A percentile compares a stretch with the other conserved stretches of the same genome.
Conservation (phyloP, 2,113 vertebrate genomes). For the Anhinga anhinga region DNA sequence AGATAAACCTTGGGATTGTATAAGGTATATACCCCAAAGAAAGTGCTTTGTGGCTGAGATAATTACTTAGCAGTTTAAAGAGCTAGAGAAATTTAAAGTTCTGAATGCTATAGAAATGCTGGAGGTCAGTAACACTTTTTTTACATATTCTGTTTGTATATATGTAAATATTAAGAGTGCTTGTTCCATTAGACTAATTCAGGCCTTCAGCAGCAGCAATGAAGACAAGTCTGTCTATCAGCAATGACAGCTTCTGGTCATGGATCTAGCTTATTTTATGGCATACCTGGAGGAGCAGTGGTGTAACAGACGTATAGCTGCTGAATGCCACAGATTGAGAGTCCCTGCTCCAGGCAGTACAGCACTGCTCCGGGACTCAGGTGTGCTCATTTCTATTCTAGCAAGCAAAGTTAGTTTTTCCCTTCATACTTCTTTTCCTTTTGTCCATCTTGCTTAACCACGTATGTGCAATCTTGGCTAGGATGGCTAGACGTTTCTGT, state of each 20-base stretch:
- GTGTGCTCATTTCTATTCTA: neutral
- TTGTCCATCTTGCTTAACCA: neutral
- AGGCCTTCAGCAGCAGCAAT: neutral
- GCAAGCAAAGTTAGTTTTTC: neutral
- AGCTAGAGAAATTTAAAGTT: neutral
- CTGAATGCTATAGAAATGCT: neutral
- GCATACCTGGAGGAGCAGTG: neutral
- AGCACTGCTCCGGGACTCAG: neutral
- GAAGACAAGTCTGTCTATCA: neutral
- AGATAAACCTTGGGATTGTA: slow-evolving; percentile 45
- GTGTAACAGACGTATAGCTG: neutral
- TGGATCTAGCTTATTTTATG: neutral
- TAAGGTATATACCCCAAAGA: neutral
- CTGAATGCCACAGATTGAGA: neutral
- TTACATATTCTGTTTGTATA: neutral
- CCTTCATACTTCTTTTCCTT: neutral
- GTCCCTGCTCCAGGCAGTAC: neutral
- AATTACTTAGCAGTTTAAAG: slow-evolving; percentile 1
- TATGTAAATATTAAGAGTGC: neutral
- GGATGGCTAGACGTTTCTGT: neutral
- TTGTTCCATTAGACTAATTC: neutral
- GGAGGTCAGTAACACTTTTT: neutral
- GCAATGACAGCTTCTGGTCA: neutral
- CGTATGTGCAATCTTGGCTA: neutral
- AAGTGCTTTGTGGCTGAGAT: neutral